Evolutionary conservation across 2,113 vertebrate genomes (phyloP), one percentile per base, ranked within the genome.

Genomic region (Glaucidium brasilianum): DNA sequence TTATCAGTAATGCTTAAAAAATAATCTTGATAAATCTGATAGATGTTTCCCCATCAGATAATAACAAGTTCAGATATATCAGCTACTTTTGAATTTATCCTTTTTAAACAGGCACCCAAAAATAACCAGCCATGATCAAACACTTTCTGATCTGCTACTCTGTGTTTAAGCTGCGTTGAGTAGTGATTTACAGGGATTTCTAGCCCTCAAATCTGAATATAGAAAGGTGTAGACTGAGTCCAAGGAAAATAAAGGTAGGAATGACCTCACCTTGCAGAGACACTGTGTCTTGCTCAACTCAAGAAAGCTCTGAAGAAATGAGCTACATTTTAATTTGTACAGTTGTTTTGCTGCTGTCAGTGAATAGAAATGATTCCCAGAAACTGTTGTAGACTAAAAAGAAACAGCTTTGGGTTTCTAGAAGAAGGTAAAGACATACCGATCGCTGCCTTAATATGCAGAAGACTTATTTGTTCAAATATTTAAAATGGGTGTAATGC

Each of bases 171-270:
- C 88, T 27, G 35, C 2, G 0, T 41, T 30, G 47, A 53, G 82
- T 3, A 29, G 34, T 59, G 88, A 75, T 85, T 72, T 49, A 63
- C 58, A 78, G 71, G 60, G 71, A 62, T 84, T 66, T 43, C 64
- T 13, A 25, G 30, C 69, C 66, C 75, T 92, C 60, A 71, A 83
- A 59, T 76, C 95, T 89, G 76, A 45, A 62, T 60, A 78, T 18
- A 52, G 75, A 23, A 69, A 68, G 82, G 56, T 47, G 71, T 26
- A 41, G 41, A 50, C 9, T 3, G 30, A 74, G 53, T 84, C 97
- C 97, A 97, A 97, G 82, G 88, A 73, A 97, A 98, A 97, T 74
- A 97, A 88, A 92, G 85, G 81, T 91, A 66, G 92, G 49, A 67
- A 74, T 96, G 96, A 98, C 32, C 94, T 97, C 97, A 97, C 35